Evolutionary conservation across 1,140 invertebrate genomes (phyloP), one percentile per base, ranked within the genome.

Genomic region (Drosophila insularis): DNA sequence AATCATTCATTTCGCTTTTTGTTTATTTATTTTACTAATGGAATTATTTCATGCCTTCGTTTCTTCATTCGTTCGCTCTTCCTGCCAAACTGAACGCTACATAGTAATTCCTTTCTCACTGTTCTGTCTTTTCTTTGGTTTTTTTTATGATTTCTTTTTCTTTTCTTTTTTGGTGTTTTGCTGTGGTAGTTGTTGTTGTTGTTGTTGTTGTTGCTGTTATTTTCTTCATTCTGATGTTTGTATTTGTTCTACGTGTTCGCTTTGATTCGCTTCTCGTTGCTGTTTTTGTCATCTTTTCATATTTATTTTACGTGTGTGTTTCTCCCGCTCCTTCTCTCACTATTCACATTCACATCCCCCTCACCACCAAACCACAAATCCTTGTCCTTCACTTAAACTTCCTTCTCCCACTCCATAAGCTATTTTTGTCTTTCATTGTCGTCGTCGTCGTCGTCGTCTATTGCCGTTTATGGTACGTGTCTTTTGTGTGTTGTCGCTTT

Each of bases 1-100:
- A 89, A 89, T 89, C 84, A 89, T 89, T 89, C 68, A 89, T 80
- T 89, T 74, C 32, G 65, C 68, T 73, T 77, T 50, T 85, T 82
- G 84, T 74, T 84, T 89, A 89, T 89, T 89, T 89, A 89, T 89
- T 75, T 78, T 75, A 64, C 84, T 84, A 89, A 89, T 89, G 85
- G 84, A 89, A 89, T 89, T 89, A 89, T 89, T 80, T 80, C 66
- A 43, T 69, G 71, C 46, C 43, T 43, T 54, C 19, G 6, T 56
- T 50, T 6, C 32, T n/a, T 43, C 17, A 23, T n/a, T 50, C 7
- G 39, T n/a, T 43, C 17, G 14, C 32, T 23, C 19, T 17, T 64
- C 10, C 46, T 31, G 13, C 17, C 17, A 11, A 37, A 13, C 35
- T 11, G 35, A 37, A 31, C 5, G 32, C 53, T 23, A 8, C 23